Evolutionary conservation across 2,797 vertebrate genomes (phyloP).

Genomic region (Micropoecilia bifurca): DNA sequence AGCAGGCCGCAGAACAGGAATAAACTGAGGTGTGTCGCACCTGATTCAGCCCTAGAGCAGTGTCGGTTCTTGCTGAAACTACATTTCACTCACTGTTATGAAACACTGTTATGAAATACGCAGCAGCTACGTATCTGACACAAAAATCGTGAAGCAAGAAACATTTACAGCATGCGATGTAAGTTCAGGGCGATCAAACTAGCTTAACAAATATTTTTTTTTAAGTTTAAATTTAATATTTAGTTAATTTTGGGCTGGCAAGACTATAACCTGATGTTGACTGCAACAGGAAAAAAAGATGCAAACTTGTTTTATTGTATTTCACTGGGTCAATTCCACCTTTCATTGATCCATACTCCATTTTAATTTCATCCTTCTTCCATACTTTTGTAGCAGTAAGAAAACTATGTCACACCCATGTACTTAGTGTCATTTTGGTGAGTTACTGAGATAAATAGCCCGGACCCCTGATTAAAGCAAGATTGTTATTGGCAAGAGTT

Average conservation of each 20-base stretch:
- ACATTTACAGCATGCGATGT: background rate
- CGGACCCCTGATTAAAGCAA: too few species aligned
- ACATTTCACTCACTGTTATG: background rate
- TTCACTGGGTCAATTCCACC: background rate
- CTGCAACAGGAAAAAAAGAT: background rate
- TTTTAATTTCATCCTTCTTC: background rate
- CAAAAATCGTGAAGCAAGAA: slow-evolving; percentile 4
- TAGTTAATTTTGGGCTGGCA: background rate
- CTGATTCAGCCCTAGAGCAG: slow-evolving; percentile 24
- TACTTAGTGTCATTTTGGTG: background rate
- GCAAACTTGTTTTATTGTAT: background rate
- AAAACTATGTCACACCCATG: background rate
- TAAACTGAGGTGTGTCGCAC: slow-evolving; percentile 27
- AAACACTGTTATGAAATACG: slow-evolving; percentile 5
- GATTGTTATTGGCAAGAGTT: too few species aligned
- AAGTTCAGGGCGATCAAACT: background rate
- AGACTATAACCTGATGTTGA: background rate
- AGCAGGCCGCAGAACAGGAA: slow-evolving; percentile 21
- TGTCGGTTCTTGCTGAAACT: slow-evolving; percentile 29
- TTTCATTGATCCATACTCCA: background rate
- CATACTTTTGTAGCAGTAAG: background rate
- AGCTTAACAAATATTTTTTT: background rate
- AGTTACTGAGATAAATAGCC: background rate
- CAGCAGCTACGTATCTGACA: slow-evolving; percentile 10
- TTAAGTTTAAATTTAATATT: background rate